These are phyloP conservation scores for Microplitis mediator DNA, from an alignment of 1,140 invertebrate genomes.

Conservation along the genomic window DNA sequence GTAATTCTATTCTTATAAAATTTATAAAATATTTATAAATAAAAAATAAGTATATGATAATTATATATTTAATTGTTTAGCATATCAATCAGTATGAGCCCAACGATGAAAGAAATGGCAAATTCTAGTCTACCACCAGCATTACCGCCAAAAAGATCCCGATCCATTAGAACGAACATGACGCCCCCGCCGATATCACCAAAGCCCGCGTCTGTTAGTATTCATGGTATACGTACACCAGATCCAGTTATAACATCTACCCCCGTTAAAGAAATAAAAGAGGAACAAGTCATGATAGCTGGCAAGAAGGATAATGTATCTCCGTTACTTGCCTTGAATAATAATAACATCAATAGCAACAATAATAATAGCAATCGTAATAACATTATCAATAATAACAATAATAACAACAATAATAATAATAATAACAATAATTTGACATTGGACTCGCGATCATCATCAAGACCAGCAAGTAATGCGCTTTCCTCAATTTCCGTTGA, in stretches of 20 bases:
- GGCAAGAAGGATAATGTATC: slow-evolving; percentile 50
- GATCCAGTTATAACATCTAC: slow-evolving; percentile 53
- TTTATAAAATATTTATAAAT: background rate
- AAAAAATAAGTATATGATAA: background rate
- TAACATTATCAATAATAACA: slow-evolving; percentile 4
- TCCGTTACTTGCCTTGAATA: slow-evolving; percentile 11
- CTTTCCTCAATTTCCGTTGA: slow-evolving; percentile 53
- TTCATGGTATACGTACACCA: slow-evolving; percentile 50
- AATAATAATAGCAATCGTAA: background rate
- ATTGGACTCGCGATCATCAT: slow-evolving; percentile 43
- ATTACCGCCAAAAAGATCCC: slow-evolving; percentile 75
- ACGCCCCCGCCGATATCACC: slow-evolving; percentile 57
- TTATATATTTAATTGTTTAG: slow-evolving; percentile 35
- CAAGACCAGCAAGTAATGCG: slow-evolving; percentile 53
- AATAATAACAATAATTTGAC: slow-evolving; percentile 48
- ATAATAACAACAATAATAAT: slow-evolving; percentile 22
- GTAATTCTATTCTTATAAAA: no score
- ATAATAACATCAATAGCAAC: slow-evolving; percentile 10
- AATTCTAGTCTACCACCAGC: slow-evolving; percentile 71
- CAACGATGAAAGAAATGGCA: slow-evolving; percentile 48
- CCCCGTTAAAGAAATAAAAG: slow-evolving; percentile 48
- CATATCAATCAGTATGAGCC: slow-evolving; percentile 51
- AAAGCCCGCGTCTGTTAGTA: slow-evolving; percentile 47
- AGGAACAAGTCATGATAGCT: slow-evolving; percentile 29
- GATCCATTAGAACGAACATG: slow-evolving; percentile 59